A percentile compares a stretch with the other conserved stretches of the same genome.
Evolutionary conservation across 1,140 invertebrate genomes (phyloP).

Genomic region (Pseudachorutes palmiensis): DNA sequence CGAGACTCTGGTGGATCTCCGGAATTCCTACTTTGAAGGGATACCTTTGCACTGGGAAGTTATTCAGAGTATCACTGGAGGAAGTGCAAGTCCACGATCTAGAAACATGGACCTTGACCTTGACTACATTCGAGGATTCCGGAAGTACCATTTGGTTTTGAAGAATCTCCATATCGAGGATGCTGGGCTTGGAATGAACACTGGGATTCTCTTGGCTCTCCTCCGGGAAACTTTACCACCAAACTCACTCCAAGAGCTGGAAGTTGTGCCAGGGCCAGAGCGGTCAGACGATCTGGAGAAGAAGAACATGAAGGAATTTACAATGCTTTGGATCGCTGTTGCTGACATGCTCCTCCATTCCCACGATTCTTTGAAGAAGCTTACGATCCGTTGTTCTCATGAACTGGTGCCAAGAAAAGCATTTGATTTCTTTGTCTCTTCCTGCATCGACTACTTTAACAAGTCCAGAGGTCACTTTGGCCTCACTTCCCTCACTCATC

Average conservation of each 20-base stretch:
- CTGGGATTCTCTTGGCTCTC: background rate
- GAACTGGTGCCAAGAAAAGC: background rate
- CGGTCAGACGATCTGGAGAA: background rate
- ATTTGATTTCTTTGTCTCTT: background rate
- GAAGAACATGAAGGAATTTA: background rate
- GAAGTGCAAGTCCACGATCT: background rate
- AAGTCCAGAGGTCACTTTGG: background rate
- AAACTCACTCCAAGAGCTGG: background rate
- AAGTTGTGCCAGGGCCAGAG: background rate
- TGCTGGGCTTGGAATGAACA: background rate
- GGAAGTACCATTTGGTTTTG: background rate
- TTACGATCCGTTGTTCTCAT: background rate
- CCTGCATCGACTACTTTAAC: background rate
- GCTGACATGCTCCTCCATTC: background rate
- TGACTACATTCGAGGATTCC: background rate
- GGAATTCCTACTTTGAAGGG: background rate
- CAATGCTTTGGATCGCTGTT: background rate
- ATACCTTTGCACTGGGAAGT: background rate
- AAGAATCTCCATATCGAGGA: background rate
- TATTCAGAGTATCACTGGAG: background rate
- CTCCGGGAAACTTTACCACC: background rate
- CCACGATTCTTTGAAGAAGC: background rate
- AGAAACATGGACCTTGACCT: background rate
- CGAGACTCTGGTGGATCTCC: background rate
- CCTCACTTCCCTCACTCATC: constrained; percentile 10